phyloP scores from a whole-genome alignment of 2,113 vertebrate species.

The Arenaria interpres region DNA sequence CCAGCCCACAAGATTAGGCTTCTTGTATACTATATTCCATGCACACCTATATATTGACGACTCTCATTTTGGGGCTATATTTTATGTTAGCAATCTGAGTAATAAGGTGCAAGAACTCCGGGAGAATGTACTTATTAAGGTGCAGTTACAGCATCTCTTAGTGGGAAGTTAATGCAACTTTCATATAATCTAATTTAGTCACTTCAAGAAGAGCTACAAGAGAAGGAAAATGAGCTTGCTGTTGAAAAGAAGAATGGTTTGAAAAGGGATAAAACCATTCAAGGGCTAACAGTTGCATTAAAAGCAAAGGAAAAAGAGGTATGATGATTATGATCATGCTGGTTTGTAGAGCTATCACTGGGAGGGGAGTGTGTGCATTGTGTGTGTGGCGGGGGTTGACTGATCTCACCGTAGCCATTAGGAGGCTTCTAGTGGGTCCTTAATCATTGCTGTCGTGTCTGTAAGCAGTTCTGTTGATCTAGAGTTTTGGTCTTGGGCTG shows the following conservation, averaged over 20 bases:
- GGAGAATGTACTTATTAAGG: constrained; percentile 60
- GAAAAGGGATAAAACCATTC: constrained; percentile 97
- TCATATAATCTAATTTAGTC: constrained; percentile 77
- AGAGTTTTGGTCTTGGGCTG: background rate
- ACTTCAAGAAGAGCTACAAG: constrained; percentile 82
- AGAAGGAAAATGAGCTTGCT: constrained; percentile 84
- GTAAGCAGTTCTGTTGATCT: background rate
- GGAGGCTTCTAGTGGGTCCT: background rate
- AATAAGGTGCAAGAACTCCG: constrained; percentile 56
- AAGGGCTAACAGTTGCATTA: constrained; percentile 88
- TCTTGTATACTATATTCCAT: background rate
- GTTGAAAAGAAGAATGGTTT: constrained; percentile 89
- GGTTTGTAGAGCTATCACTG: background rate
- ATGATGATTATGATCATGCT: background rate
- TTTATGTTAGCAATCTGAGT: constrained; percentile 50
- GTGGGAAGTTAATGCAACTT: constrained; percentile 70
- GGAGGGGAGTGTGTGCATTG: background rate
- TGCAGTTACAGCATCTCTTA: constrained; percentile 65
- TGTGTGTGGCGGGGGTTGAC: background rate
- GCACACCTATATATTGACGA: constrained; percentile 31
- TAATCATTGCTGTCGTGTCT: background rate
- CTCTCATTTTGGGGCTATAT: background rate
- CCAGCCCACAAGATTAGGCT: background rate
- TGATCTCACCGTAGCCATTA: background rate
- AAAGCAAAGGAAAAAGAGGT: constrained; percentile 93